These are phyloP conservation scores for Phyllotreta striolata DNA, from an alignment of 2,888 invertebrate genomes.

Conservation along the genomic window DNA sequence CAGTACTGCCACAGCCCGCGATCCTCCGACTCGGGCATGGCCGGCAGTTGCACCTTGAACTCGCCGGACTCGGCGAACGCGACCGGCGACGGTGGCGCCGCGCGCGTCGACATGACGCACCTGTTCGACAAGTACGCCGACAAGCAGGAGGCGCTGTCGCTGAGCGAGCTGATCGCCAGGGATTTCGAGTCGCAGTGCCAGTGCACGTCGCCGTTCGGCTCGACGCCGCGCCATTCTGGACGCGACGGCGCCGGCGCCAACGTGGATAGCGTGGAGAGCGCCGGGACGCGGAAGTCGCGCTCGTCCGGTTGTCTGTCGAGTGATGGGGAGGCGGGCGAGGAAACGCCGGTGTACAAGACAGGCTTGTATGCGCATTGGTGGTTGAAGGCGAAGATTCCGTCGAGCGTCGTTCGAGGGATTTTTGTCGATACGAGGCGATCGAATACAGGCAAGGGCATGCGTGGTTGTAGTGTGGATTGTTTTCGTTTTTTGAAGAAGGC, in stretches of 20 bases:
- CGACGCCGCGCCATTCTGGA: conserved; percentile 74
- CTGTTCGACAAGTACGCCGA: conserved; percentile 50
- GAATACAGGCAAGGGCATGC: conserved; percentile 62
- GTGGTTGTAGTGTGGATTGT: conserved; percentile 35
- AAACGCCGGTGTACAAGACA: conserved; percentile 72
- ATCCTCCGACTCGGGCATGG: conserved; percentile 86
- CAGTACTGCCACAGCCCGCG: conserved; percentile 70
- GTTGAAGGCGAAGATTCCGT: conserved; percentile 86
- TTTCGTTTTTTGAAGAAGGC: conserved; percentile 12
- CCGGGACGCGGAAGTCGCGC: conserved; percentile 50
- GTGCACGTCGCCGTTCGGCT: conserved; percentile 77
- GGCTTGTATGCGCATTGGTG: conserved; percentile 93
- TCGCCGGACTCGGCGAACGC: conserved; percentile 69
- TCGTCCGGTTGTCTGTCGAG: conserved; percentile 51
- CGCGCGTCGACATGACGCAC: conserved; percentile 50
- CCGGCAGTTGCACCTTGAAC: conserved; percentile 79
- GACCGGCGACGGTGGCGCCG: conserved; percentile 40
- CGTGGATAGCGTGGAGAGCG: conserved; percentile 39
- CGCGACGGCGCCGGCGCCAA: conserved; percentile 68
- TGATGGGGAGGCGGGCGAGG: conserved; percentile 47
- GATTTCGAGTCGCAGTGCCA: conserved; percentile 75
- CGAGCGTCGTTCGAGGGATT: conserved; percentile 64
- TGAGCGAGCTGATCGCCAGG: conserved; percentile 65
- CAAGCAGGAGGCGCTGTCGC: conserved; percentile 58
- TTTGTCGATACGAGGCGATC: conserved; percentile 56